Base-by-base conservation (phyloP, 2,797 vertebrate genomes). In the Catostomus latipinnis region DNA sequence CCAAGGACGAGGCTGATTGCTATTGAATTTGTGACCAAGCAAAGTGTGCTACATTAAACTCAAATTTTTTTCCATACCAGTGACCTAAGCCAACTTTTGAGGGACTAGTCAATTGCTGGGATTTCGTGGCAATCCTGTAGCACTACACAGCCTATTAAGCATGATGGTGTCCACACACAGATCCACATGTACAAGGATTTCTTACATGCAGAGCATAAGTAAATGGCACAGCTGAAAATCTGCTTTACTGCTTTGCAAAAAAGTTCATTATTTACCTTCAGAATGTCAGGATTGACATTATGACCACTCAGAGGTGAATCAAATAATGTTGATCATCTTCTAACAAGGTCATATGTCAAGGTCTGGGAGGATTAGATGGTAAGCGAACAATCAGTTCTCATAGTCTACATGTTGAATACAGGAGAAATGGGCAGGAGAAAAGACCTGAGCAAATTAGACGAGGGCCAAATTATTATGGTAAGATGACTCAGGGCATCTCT, bases 11-110 rank as follows among this genome's bases (percentile, higher is more conserved):
- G 78, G 34, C 89, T 91, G 93, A 94, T 92, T 91, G 91, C 78
- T 93, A 94, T 94, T 93, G 93, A 92, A 91, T 91, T 92, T 92
- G 89, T 86, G 92, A 91, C 91, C 90, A 92, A 90, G 87, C 89
- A 89, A 90, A 91, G 88, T 85, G 85, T 85, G 86, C 84, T 3
- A 77, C 88, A 90, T 91, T 91, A 91, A 90, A 87, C 85, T 84
- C 88, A 90, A 92, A 93, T 92, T 92, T 90, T 88, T 81, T 87
- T 88, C 84, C 76, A 86, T 90, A 91, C 91, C 89, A 88, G 82
- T 48, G 74, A 84, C 81, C 82, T 74, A 75, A 89, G 87, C 71
- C 53, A 81, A 82, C 82, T 78, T 75, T 80, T 80, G 11, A 56
- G 79, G 76, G 52, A 71, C 43, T 62, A n/a, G 74, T 76, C 50